Percentiles rank a stretch among this genome's conserved stretches.
phyloP scores from a whole-genome alignment of 2,888 invertebrate species.

The Desoria tigrina region DNA sequence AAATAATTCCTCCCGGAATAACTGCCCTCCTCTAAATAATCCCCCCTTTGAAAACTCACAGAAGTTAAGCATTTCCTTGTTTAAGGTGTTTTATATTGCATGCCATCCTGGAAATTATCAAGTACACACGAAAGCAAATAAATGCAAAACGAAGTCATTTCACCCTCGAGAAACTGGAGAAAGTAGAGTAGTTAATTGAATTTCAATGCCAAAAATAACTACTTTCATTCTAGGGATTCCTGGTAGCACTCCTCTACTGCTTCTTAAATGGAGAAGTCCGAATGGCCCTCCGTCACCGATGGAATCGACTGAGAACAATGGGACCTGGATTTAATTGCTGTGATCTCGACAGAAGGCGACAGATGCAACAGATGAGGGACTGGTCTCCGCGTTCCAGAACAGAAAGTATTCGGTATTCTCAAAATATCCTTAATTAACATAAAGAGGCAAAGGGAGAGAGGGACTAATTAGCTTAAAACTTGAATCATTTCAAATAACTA shows the following conservation, averaged over 20 bases:
- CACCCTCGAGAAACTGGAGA: too few species aligned
- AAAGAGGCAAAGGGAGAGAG: not conserved
- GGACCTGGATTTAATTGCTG: slow-evolving; percentile 35
- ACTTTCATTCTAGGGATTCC: slow-evolving; percentile 71
- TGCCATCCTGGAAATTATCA: too few species aligned
- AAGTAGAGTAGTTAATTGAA: too few species aligned
- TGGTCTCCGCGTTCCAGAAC: slow-evolving; percentile 65
- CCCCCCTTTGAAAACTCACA: too few species aligned
- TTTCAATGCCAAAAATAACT: not conserved
- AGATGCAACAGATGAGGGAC: slow-evolving; percentile 44
- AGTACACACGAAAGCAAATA: too few species aligned
- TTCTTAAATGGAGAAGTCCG: slow-evolving; percentile 90
- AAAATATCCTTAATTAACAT: slow-evolving; percentile 7
- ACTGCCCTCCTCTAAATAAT: too few species aligned
- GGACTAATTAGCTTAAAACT: not conserved
- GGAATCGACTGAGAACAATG: slow-evolving; percentile 73
- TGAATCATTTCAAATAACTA: too few species aligned
- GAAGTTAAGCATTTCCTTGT: too few species aligned
- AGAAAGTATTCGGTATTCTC: slow-evolving; percentile 56
- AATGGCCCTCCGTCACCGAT: slow-evolving; percentile 78
- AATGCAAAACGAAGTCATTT: too few species aligned
- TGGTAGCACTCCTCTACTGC: slow-evolving; percentile 87
- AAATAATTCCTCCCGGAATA: too few species aligned
- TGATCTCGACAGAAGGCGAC: slow-evolving; percentile 36
- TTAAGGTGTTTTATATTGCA: too few species aligned